Percentiles rank a stretch among this genome's conserved stretches.
These are phyloP conservation scores for Mellilla xanthometata DNA, from an alignment of 2,888 invertebrate species.

Conservation along the genomic window DNA sequence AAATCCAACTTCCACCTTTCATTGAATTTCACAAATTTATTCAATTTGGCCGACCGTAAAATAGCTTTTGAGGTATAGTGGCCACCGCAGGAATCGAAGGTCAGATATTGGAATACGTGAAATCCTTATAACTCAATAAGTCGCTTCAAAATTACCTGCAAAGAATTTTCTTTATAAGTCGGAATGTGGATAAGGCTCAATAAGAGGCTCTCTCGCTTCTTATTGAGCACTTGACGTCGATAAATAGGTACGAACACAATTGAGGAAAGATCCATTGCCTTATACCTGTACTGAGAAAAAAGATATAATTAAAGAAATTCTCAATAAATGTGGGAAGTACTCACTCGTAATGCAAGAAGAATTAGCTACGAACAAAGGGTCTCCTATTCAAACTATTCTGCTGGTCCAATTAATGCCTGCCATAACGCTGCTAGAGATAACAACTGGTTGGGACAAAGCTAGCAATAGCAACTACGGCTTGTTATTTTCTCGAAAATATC, in stretches of 20 bases:
- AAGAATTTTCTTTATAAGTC: slow-evolving; percentile 16
- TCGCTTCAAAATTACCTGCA: slow-evolving; percentile 24
- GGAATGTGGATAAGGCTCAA: slow-evolving; percentile 12
- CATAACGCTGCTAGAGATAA: too few species aligned
- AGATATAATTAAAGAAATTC: slow-evolving; percentile 9
- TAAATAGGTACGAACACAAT: slow-evolving; percentile 19
- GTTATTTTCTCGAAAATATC: too few species aligned
- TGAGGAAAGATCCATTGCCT: slow-evolving; percentile 1
- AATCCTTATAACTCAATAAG: slow-evolving; percentile 42
- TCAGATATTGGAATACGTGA: slow-evolving; percentile 33
- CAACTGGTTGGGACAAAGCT: too few species aligned
- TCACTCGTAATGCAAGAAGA: neutral
- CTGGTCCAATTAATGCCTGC: too few species aligned
- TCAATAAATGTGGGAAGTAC: neutral
- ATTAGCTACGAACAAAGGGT: neutral
- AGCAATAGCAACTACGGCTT: too few species aligned
- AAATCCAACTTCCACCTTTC: slow-evolving; percentile 32
- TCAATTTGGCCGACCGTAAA: slow-evolving; percentile 46
- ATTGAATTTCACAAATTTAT: slow-evolving; percentile 38
- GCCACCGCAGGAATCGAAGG: slow-evolving; percentile 38
- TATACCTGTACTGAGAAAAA: slow-evolving; percentile 1
- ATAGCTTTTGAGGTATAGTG: slow-evolving; percentile 42
- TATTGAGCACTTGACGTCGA: slow-evolving; percentile 18
- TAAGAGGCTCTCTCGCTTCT: slow-evolving; percentile 14
- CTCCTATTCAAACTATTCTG: too few species aligned